Evolutionary conservation across 2,113 vertebrate species (phyloP).

Genomic region (Pituophis catenifer): DNA sequence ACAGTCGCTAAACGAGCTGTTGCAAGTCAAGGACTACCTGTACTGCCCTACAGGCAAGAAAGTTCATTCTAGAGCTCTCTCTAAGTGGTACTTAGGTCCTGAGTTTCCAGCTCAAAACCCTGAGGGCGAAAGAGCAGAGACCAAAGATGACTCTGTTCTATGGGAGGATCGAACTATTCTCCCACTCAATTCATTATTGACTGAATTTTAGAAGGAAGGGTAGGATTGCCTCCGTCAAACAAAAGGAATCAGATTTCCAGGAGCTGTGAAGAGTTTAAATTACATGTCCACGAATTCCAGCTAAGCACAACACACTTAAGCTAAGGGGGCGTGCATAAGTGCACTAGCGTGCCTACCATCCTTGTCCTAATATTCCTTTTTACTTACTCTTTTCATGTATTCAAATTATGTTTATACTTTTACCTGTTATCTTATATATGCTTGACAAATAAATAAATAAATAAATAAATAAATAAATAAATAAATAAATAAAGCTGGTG

Average conservation of each 20-base stretch:
- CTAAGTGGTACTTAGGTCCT: not conserved
- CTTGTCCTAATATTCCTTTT: too few species aligned
- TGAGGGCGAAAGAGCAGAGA: not conserved
- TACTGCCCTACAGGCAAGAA: not conserved
- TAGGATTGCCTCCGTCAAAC: not conserved
- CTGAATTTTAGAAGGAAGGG: not conserved
- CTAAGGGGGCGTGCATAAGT: too few species aligned
- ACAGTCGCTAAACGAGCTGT: too few species aligned
- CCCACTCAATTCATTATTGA: not conserved
- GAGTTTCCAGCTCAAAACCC: not conserved
- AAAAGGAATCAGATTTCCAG: not conserved
- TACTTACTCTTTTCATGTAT: too few species aligned
- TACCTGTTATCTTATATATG: too few species aligned
- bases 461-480: too few species aligned
- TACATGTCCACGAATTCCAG: not conserved
- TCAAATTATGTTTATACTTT: too few species aligned
- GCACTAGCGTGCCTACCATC: too few species aligned
- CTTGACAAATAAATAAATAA: too few species aligned
- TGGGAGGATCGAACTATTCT: not conserved
- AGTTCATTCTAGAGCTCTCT: not conserved
- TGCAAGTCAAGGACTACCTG: too few species aligned
- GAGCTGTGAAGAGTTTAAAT: not conserved
- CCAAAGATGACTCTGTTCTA: not conserved
- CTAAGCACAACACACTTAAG: not conserved
- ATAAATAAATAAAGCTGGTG: not conserved